Evolutionary conservation across 2,113 vertebrate genomes (phyloP), one percentile per base, ranked within the genome.

Genomic region (Channa maculata): DNA sequence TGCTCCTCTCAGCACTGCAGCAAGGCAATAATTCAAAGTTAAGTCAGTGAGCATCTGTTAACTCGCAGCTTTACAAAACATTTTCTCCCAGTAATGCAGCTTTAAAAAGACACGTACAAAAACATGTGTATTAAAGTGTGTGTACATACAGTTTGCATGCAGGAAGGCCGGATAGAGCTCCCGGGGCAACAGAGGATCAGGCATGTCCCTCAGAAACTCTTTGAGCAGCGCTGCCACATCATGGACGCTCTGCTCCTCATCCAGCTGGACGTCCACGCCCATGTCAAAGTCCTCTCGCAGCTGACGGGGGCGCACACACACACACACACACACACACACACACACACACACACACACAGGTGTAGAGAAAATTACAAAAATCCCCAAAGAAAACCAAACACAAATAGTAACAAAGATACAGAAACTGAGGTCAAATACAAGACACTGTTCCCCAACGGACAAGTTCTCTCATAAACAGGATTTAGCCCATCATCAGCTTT

Each of bases 151-250:
- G 85, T 95, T 94, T 36, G 96, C 94, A 76, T 95, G 93, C 50
- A 99, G 95, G 89, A 99, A 99, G 71, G 97, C 96, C 0, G 91
- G 71, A 57, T 98, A 96, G 1, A 98, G 94, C 85, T 97, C 96
- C 2, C 94, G 76, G 70, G 96, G 94, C 44, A 99, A 92, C 89
- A 99, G 86, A 1, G 97, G 92, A 8, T 99, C 95, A 0, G 95
- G 96, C 90, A 98, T 95, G 72, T 97, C 96, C 82, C 92, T 88
- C 24, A 99, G 92, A 57, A 99, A 98, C 88, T 97, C 96, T 69
- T 96, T 99, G 54, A 99, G 95, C 70, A 99, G 89, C 0, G 95
- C 96, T 0, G 96, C 96, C 78, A 99, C 96, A 0, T 99, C 97
- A 0, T 99, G 96, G 7, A 98, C 95, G 1, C 95, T 96, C 36